Evolutionary conservation across 1,140 invertebrate species (phyloP).

Genomic region (Caenorhabditis elegans): WBcel235 BX284606.5:6257001-6257500

Average conservation of each 20-base stretch:
- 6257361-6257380: no score
- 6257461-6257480: no score
- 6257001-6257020: neutral
- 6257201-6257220: neutral
- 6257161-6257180: neutral
- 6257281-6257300: neutral
- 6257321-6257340: no score
- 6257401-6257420: no score
- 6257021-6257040: neutral
- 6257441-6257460: no score
- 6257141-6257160: neutral
- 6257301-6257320: no score
- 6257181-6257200: no score
- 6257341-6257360: no score
- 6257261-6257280: no score
- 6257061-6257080: neutral
- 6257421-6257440: no score
- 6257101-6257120: constrained; percentile 4
- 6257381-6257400: no score
- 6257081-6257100: neutral
- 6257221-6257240: neutral
- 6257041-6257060: neutral
- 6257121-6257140: neutral
- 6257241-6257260: neutral
- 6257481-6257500: no score